Base-by-base conservation (phyloP, 2,888 invertebrate species). In the Acanthosoma haemorrhoidale region DNA sequence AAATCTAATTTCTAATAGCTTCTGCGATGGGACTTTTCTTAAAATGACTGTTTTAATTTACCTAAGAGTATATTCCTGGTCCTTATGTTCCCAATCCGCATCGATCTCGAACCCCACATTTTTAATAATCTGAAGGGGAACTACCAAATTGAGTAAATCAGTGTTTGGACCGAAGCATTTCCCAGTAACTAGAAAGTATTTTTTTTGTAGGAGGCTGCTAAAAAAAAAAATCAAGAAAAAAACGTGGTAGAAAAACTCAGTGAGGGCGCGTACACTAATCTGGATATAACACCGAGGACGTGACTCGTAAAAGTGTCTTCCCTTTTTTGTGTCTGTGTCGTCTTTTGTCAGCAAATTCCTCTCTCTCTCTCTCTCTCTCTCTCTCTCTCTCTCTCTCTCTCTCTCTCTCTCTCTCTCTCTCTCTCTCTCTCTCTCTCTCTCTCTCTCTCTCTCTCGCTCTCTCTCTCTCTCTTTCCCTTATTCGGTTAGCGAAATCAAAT, bases 251-350 rank as follows among this genome's bases (percentile, higher is more conserved):
- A 21, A n/a, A n/a, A n/a, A n/a, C n/a, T n/a, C n/a, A n/a, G 51
- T 13, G 13, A 15, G 41, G 38, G 11, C 38, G 41, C 21, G n/a
- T 41, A 41, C 41, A 18, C 59, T 59, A 59, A 59, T 58, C 34
- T 60, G 21, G 32, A 4, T 38, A 36, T 61, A 61, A 61, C 21
- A 25, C 61, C 21, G n/a, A n/a, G 25, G 4, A 61, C 61, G 61
- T 61, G 61, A n/a, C 61, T 36, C 61, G 36, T 61, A 61, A 61
- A 61, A 21, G 25, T 51, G 51, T 51, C 51, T 21, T 8, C n/a
- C 8, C 25, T 5, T 25, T 51, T 51, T 51, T 43, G 25, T n/a
- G n/a, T n/a, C 6, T n/a, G 25, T 3, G n/a, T 51, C 25, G 51
- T n/a, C 25, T 51, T 29, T 25, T 51, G 5, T 51, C 25, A n/a